Evolutionary conservation across 1,140 invertebrate species (phyloP).

Genomic region (Lucilia cuprina): DNA sequence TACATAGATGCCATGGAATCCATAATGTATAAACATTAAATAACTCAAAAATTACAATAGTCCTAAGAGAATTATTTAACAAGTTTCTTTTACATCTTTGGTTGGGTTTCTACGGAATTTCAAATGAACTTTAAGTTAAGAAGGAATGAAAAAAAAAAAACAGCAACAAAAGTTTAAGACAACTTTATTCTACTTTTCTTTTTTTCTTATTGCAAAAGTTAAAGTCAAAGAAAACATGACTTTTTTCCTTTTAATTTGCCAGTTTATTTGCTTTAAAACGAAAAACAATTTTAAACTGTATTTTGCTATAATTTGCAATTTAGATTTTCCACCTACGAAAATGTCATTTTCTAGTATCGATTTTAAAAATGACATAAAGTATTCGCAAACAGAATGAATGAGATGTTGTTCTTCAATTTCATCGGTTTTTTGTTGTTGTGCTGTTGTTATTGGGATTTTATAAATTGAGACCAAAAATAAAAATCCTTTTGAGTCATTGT

Average conservation of each 20-base stretch:
- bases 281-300: not conserved
- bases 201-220: not conserved
- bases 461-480: not conserved
- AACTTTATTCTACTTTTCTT: not conserved
- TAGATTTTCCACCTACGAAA: not conserved
- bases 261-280: no score
- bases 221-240: not conserved
- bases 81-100: conserved; percentile 6
- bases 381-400: not conserved
- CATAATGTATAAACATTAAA: not conserved
- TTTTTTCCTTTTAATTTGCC: no score
- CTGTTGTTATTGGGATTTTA: not conserved
- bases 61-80: conserved; percentile 4
- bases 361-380: not conserved
- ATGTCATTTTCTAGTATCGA: not conserved
- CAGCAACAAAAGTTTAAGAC: not conserved
- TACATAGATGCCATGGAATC: not conserved
- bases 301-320: not conserved
- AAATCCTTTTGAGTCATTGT: not conserved
- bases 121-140: not conserved
- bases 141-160: not conserved
- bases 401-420: not conserved
- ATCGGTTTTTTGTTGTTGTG: not conserved
- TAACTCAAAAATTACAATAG: not conserved
- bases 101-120: not conserved